Evolutionary conservation across 2,797 vertebrate genomes (phyloP).

Genomic region (Hemitrygon akajei): DNA sequence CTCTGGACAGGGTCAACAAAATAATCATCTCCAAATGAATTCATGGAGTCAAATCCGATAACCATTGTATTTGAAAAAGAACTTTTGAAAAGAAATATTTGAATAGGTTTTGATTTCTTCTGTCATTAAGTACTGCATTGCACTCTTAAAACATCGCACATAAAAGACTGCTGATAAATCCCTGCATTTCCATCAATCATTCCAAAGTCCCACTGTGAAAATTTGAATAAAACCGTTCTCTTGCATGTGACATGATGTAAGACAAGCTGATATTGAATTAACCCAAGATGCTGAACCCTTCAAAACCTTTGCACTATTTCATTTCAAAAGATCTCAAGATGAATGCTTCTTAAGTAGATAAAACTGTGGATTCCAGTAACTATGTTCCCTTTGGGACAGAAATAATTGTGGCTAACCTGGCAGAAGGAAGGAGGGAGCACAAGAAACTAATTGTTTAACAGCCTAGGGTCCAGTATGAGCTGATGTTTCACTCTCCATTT

Average conservation of each 20-base stretch:
- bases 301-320: not conserved
- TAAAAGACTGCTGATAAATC: not conserved
- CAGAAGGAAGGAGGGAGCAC: not conserved
- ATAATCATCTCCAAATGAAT: not conserved
- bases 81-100: not conserved
- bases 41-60: not conserved
- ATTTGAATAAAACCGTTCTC: not conserved
- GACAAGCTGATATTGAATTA: conserved; percentile 5
- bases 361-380: conserved; percentile 25
- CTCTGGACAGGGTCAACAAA: not conserved
- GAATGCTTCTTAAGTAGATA: conserved; percentile 1
- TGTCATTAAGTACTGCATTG: not conserved
- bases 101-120: not conserved
- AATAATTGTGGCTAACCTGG: not conserved
- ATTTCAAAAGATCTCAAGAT: conserved; percentile 12
- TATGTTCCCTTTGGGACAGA: conserved; percentile 8
- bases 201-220: not conserved
- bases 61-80: not conserved
- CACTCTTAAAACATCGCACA: not conserved
- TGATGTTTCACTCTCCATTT: not conserved
- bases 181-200: not conserved
- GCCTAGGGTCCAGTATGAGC: not conserved
- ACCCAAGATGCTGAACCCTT: not conserved
- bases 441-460: not conserved
- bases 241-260: not conserved